These are phyloP conservation scores for Centroberyx gerrardi DNA, from an alignment of 2,797 vertebrate genomes.

Conservation along the genomic window DNA sequence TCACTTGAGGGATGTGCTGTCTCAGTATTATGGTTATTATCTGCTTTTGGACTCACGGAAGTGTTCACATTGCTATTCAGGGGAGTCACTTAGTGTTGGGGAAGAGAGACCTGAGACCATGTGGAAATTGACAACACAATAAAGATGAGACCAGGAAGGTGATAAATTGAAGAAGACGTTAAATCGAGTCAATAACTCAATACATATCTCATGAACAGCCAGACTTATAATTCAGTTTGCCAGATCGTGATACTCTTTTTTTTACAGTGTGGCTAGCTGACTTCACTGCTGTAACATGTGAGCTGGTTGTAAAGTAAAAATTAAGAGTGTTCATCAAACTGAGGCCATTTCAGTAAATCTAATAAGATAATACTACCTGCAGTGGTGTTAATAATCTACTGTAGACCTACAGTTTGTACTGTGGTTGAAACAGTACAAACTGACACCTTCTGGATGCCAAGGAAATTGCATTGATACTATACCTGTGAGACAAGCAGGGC, in stretches of 20 bases:
- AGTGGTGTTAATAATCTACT: slow-evolving; percentile 35
- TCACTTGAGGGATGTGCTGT: slow-evolving; percentile 80
- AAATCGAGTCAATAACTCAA: slow-evolving; percentile 80
- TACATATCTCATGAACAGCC: slow-evolving; percentile 73
- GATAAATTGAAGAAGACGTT: slow-evolving; percentile 71
- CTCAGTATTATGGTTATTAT: slow-evolving; percentile 80
- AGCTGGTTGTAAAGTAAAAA: slow-evolving; percentile 37
- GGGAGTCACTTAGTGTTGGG: slow-evolving; percentile 61
- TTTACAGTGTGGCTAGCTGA: slow-evolving; percentile 34
- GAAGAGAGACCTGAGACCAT: slow-evolving; percentile 61
- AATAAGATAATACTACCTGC: background rate
- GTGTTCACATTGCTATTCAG: slow-evolving; percentile 69
- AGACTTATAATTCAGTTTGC: slow-evolving; percentile 62
- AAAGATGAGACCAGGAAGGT: slow-evolving; percentile 76
- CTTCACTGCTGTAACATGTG: slow-evolving; percentile 23
- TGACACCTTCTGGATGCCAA: slow-evolving; percentile 53
- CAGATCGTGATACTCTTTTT: slow-evolving; percentile 34
- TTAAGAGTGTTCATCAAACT: slow-evolving; percentile 15
- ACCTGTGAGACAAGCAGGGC: slow-evolving; percentile 32
- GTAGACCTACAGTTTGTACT: slow-evolving; percentile 7
- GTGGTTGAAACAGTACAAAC: slow-evolving; percentile 42
- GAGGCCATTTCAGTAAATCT: slow-evolving; percentile 7
- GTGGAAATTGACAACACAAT: slow-evolving; percentile 77
- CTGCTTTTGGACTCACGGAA: slow-evolving; percentile 78
- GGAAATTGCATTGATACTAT: slow-evolving; percentile 31